Base-by-base conservation (phyloP, 2,797 vertebrate species). In the Sebastes oblongus region DNA sequence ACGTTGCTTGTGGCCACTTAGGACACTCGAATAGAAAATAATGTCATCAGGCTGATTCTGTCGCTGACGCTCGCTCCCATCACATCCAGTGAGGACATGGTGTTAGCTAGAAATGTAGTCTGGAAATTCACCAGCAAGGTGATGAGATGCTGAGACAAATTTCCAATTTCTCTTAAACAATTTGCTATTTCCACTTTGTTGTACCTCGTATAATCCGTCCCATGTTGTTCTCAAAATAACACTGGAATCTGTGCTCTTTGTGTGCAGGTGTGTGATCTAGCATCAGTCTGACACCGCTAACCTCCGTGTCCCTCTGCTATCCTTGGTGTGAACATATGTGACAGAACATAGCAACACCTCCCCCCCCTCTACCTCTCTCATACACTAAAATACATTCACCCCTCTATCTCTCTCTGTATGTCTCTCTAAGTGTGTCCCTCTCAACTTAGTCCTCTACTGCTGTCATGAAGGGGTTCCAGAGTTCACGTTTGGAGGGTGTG, bases 401-500 rank as follows among this genome's bases (percentile, higher is more conserved):
- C 0, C 22, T 16, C 27, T n/a, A 20, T 71, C 50, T 71, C 20
- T 66, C 27, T 30, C 46, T 36, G 11, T 24, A 32, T 24, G 18
- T 59, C 55, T 32, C 72, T 56, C n/a, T 36, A 16, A 22, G 55
- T 25, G 59, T 30, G 60, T 66, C 52, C 56, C 24, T 39, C 4
- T 56, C 39, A 42, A 42, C 13, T 72, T 55, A 78, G 76, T 66
- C 68, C 73, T 64, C 62, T 59, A 75, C 73, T 60, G 77, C 79
- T 66, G 77, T 82, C 81, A 64, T 64, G 50, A 60, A 75, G 20
- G 52, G 77, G 87, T 86, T 66, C 68, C 30, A 72, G 77, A 86
- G 81, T 90, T 92, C 88, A 88, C 2, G 7, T 74, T 55, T 4
- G 22, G 13, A 58, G 88, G 79, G 85, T 89, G 85, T 91, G 76